These are phyloP conservation scores for Loripinus fragilis DNA, from an alignment of 2,888 invertebrate genomes.

Conservation along the genomic window DNA sequence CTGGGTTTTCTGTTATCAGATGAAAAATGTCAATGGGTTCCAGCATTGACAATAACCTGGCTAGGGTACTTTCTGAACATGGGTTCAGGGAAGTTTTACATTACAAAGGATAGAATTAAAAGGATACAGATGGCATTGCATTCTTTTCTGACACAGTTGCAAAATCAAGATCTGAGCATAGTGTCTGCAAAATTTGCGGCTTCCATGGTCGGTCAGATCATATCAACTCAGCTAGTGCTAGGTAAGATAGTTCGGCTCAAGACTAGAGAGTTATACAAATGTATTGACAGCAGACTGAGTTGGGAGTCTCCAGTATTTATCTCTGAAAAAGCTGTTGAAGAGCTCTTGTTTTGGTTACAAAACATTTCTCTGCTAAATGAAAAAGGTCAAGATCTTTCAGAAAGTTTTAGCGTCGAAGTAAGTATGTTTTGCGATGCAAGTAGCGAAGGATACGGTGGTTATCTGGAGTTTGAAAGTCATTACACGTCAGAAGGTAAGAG, in stretches of 20 bases:
- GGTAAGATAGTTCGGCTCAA: constrained; percentile 31
- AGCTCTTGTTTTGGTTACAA: too few species aligned
- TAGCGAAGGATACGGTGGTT: too few species aligned
- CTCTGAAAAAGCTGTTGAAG: constrained; percentile 21
- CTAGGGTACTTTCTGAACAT: constrained; percentile 30
- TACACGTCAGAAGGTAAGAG: too few species aligned
- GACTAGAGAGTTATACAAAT: constrained; percentile 28
- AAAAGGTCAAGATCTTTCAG: too few species aligned
- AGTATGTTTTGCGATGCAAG: too few species aligned
- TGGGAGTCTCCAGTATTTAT: constrained; percentile 38
- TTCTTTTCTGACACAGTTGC: neutral
- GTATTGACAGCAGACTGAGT: constrained; percentile 28
- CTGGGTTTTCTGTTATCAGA: constrained; percentile 24
- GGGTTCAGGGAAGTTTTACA: constrained; percentile 21
- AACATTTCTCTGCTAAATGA: too few species aligned
- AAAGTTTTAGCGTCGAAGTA: too few species aligned
- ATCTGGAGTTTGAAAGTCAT: too few species aligned
- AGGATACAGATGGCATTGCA: neutral
- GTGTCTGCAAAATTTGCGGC: constrained; percentile 38
- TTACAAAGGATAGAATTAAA: constrained; percentile 16
- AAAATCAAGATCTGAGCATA: neutral
- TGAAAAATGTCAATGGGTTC: constrained; percentile 28
- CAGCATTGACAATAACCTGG: constrained; percentile 27
- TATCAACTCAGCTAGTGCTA: constrained; percentile 34
- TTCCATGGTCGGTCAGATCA: constrained; percentile 34